Conservation (phyloP, 1,140 invertebrate species). For the Lepidurus couesii region DNA sequence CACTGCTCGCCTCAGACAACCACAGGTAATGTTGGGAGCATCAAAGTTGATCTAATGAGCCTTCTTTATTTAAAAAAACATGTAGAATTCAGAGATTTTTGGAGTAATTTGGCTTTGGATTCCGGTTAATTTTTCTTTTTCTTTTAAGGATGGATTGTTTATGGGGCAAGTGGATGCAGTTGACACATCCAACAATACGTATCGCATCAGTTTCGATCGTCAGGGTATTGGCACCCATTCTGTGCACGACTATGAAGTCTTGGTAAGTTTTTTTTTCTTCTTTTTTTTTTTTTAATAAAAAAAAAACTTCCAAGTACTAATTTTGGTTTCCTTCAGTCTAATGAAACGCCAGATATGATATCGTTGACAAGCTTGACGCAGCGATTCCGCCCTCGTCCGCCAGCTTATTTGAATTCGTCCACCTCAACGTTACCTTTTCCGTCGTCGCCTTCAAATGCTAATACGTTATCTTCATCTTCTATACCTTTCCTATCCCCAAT, state of each 20-base stretch:
- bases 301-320: slow-evolving; percentile 11
- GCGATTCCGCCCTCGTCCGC: slow-evolving; percentile 64
- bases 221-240: slow-evolving; percentile 90
- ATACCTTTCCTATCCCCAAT: slow-evolving; percentile 22
- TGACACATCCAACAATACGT: slow-evolving; percentile 95
- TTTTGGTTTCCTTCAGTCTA: slow-evolving; percentile 25
- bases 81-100: neutral
- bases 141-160: slow-evolving; percentile 76
- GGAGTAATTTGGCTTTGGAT: neutral
- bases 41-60: neutral
- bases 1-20: slow-evolving; percentile 75
- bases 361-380: slow-evolving; percentile 76
- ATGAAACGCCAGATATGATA: slow-evolving; percentile 62
- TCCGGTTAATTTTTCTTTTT: neutral
- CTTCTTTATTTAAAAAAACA: neutral
- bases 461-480: slow-evolving; percentile 3
- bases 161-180: slow-evolving; percentile 94
- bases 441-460: neutral
- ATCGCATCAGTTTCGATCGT: slow-evolving; percentile 93
- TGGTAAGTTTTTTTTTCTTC: slow-evolving; percentile 50
- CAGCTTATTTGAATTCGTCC: slow-evolving; percentile 50
- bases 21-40: slow-evolving; percentile 52
- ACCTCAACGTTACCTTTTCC: neutral
- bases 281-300: too few species aligned
- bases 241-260: slow-evolving; percentile 92